Conservation (phyloP, 2,797 vertebrate genomes). For the Eremophila alpestris region DNA sequence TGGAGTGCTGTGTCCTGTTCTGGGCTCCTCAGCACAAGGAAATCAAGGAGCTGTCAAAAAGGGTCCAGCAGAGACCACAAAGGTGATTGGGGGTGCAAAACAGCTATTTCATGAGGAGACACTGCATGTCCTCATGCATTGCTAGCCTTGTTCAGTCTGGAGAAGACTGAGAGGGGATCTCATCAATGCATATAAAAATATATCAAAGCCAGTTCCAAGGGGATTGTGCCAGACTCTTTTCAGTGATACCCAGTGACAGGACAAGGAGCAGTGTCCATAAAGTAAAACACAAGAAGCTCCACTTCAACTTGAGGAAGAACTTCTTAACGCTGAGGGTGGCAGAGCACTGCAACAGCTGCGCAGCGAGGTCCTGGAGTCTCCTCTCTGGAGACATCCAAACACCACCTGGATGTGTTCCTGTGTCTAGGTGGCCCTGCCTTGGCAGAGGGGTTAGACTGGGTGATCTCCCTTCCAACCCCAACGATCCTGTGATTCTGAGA, state of each 20-base stretch:
- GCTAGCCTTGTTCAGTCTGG: too few species aligned
- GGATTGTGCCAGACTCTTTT: too few species aligned
- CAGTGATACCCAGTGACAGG: not conserved
- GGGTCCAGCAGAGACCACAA: rapidly evolving
- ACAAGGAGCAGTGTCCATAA: not conserved
- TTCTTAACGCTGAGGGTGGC: rapidly evolving
- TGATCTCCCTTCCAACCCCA: not conserved
- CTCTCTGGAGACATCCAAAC: not conserved
- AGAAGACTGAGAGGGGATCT: not conserved
- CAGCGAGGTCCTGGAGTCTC: not conserved
- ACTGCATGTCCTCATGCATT: not conserved
- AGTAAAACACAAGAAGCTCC: not conserved
- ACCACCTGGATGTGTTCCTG: not conserved
- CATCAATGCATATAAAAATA: not conserved
- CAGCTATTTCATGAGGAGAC: not conserved
- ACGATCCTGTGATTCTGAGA: not conserved
- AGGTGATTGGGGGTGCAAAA: rapidly evolving
- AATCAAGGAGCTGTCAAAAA: not conserved
- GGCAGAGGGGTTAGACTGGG: not conserved
- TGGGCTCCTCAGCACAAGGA: not conserved
- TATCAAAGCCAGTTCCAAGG: not conserved
- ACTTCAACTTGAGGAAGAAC: not conserved
- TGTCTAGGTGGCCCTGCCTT: not conserved
- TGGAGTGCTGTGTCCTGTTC: not conserved
- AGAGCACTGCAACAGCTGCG: not conserved